Evolutionary conservation across 2,888 invertebrate species (phyloP), one percentile per base, ranked within the genome.

Genomic region (Diarsia dahlii): DNA sequence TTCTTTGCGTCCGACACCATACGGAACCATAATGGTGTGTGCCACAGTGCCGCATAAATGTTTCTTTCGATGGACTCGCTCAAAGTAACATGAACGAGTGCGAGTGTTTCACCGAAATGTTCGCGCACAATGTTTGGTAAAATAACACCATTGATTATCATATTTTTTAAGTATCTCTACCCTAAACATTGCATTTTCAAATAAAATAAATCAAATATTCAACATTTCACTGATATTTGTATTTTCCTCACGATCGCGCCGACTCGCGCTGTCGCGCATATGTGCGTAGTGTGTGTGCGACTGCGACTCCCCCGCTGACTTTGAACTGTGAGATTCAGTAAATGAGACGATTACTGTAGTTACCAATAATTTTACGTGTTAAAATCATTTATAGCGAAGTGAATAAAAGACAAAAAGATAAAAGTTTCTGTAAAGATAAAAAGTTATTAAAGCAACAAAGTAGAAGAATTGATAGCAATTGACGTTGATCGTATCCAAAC

Each of bases 381-480:
- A 69, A 50, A 58, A 70, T 66, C 0, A 48, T 45, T 68, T 65
- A 63, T 58, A 62, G 58, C 69, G 12, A 52, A 46, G 64, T 62
- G 20, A 65, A 68, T 74, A 56, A 20, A 63, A 20, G 2, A 45
- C 56, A 39, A 39, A 39, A 39, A 39, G 39, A 39, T 39, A 39
- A 39, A 39, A 39, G 39, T 39, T 82, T 23, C 62, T 64, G 45
- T 50, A 69, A 39, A 66, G 10, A 66, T 69, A 64, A 83, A 81
- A 83, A 48, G 12, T 23, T 48, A 80, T 62, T 75, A 52, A 71
- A 80, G 39, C 80, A 69, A 71, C 70, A 54, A 84, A 62, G 54
- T 75, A 74, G 62, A 75, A 45, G 34, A 66, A 63, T 70, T 67
- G 74, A 58, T n/a, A 71, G 52, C 69, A 52, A 69, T 69, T 52